Percentiles rank a stretch among this genome's conserved stretches.
These are phyloP conservation scores for Dasysyrphus tricinctus DNA, from an alignment of 2,888 invertebrate species.

Conservation along the genomic window DNA sequence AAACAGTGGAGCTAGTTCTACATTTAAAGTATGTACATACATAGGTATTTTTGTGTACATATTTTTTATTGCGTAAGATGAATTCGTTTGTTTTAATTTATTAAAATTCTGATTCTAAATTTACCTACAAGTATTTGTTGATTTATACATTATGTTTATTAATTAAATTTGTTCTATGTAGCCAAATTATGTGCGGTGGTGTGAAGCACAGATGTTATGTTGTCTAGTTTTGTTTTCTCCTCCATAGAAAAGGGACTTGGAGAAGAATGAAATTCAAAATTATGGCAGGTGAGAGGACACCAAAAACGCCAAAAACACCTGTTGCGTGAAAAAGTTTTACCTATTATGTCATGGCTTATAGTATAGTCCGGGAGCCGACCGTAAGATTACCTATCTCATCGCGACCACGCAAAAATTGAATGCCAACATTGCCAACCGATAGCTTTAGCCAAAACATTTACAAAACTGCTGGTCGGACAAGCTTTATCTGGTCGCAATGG, in stretches of 20 bases:
- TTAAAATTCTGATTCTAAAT: background rate
- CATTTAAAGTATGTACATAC: background rate
- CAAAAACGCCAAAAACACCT: background rate
- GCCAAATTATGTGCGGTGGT: background rate
- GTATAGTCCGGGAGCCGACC: too few species aligned
- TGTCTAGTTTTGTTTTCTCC: slow-evolving; percentile 5
- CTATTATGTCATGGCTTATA: background rate
- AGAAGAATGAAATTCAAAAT: background rate
- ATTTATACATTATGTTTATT: background rate
- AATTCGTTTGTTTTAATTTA: background rate
- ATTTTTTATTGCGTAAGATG: slow-evolving; percentile 10
- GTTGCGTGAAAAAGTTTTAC: background rate
- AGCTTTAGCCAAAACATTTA: too few species aligned
- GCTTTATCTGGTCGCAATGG: too few species aligned
- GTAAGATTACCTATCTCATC: too few species aligned
- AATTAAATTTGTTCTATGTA: background rate
- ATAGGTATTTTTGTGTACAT: background rate
- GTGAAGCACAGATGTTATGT: background rate
- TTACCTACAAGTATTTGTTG: slow-evolving; percentile 14
- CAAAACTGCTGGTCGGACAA: too few species aligned
- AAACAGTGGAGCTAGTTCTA: background rate
- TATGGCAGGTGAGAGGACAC: background rate
- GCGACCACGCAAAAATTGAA: too few species aligned
- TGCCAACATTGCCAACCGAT: too few species aligned
- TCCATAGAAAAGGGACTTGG: background rate